phyloP scores from a whole-genome alignment of 2,888 invertebrate species.

The Xestia xanthographa region DNA sequence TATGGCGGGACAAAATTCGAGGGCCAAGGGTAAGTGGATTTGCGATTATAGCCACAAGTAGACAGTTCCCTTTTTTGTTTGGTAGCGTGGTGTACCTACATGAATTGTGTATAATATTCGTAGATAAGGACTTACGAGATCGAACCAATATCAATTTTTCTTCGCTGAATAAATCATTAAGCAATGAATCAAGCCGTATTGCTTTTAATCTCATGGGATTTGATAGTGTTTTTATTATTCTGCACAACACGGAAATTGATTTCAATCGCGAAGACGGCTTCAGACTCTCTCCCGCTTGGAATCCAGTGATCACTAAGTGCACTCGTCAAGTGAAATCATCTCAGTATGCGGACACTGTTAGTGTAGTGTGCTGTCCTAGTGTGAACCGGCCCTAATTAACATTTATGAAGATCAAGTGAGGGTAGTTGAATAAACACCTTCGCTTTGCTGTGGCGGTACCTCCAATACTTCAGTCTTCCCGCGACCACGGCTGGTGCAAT shows the following conservation, averaged over 20 bases:
- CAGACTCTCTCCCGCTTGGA: too few relatives aligned
- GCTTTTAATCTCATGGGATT: not conserved
- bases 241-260: not conserved
- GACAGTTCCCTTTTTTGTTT: slow-evolving; percentile 12
- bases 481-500: too few relatives aligned
- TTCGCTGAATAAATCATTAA: slow-evolving; percentile 36
- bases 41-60: slow-evolving; percentile 30
- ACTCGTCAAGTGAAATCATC: too few relatives aligned
- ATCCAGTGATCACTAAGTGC: too few relatives aligned
- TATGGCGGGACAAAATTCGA: slow-evolving; percentile 42
- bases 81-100: not conserved
- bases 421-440: too few relatives aligned
- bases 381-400: too few relatives aligned
- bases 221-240: not conserved
- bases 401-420: too few relatives aligned
- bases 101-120: not conserved
- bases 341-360: too few relatives aligned
- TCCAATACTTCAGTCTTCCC: too few relatives aligned
- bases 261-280: too few relatives aligned
- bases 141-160: slow-evolving; percentile 10
- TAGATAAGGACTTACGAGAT: slow-evolving; percentile 9
- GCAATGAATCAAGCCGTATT: slow-evolving; percentile 6
- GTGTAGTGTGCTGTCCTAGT: too few relatives aligned
- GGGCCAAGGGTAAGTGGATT: slow-evolving; percentile 43
- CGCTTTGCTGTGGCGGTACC: too few relatives aligned